A percentile compares a stretch with the other conserved stretches of the same genome.
phyloP scores from a whole-genome alignment of 2,797 vertebrate genomes.

The Dromococcyx pavoninus region DNA sequence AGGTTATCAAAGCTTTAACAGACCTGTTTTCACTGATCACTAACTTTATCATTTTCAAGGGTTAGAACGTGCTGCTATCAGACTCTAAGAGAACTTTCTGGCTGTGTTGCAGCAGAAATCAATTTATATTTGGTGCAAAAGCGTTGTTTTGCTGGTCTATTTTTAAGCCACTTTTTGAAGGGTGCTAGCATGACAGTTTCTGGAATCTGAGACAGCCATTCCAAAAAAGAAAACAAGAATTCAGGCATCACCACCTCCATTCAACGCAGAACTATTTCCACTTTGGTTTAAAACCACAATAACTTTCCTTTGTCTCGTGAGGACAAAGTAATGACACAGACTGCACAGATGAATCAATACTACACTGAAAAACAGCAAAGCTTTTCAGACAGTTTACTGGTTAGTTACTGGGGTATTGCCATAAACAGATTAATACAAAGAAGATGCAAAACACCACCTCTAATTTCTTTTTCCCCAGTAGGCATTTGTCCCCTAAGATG shows the following conservation, averaged over 20 bases:
- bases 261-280: conserved; percentile 15
- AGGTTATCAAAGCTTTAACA: background rate
- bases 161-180: conserved; percentile 60
- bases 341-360: background rate
- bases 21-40: background rate
- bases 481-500: background rate
- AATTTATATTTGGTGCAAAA: conserved; percentile 4
- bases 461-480: background rate
- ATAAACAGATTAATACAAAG: background rate
- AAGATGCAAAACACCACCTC: background rate
- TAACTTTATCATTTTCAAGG: background rate
- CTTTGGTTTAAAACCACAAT: conserved; percentile 52
- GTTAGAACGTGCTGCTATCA: background rate
- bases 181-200: conserved; percentile 7
- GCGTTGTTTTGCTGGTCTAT: conserved; percentile 10
- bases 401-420: background rate
- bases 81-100: background rate
- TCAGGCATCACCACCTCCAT: conserved; percentile 41
- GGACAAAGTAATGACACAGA: background rate
- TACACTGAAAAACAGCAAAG: background rate
- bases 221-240: conserved; percentile 33
- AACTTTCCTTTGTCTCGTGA: conserved; percentile 42
- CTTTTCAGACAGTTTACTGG: background rate
- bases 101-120: conserved; percentile 21
- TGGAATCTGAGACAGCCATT: conserved; percentile 24